Base-by-base conservation (phyloP, 2,888 invertebrate species). In the Nomada ferruginata region DNA sequence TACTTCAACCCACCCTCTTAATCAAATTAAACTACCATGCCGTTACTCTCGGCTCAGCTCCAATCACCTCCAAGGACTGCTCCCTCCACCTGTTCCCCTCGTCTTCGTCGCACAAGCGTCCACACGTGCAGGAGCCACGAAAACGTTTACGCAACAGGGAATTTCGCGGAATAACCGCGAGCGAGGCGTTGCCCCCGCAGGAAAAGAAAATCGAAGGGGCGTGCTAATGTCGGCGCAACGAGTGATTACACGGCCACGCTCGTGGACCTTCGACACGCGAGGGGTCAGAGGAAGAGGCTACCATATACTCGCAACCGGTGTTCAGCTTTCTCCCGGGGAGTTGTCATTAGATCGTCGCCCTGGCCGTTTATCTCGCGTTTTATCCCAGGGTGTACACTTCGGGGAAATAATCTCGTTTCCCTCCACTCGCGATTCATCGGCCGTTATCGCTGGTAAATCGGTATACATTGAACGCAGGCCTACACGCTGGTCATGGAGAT, bases 311-410 rank as follows among this genome's bases (percentile, higher is more conserved):
- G 68, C 61, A 72, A 47, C n/a, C 61, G 60, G 55, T 70, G 44
- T 68, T 76, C 71, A 63, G 66, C 86, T 86, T 87, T 87, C 83
- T 7, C 81, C 85, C 65, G 23, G 44, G 60, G 72, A 77, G 74
- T 79, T 74, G 85, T 87, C 85, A 79, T 87, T 85, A 87, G 73
- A 81, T 83, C 77, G 81, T 87, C 87, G 81, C 70, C 52, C 7
- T 68, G 72, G 71, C 82, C 79, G 76, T 82, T 80, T 86, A 82
- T 85, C 82, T 76, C 66, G 68, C 50, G 20, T 53, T 69, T 77
- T 78, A 76, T 76, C 64, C 65, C 50, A 68, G 57, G 52, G 66
- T 60, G 70, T 60, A 53, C 68, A 71, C 72, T 71, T 65, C 72
- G 76, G 69, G 60, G 23, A n/a, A 42, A 55, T 42, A 79, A 66